Percentiles rank a stretch among this genome's conserved stretches.
Evolutionary conservation across 2,888 invertebrate species (phyloP).

Genomic region (Eilema caniola): DNA sequence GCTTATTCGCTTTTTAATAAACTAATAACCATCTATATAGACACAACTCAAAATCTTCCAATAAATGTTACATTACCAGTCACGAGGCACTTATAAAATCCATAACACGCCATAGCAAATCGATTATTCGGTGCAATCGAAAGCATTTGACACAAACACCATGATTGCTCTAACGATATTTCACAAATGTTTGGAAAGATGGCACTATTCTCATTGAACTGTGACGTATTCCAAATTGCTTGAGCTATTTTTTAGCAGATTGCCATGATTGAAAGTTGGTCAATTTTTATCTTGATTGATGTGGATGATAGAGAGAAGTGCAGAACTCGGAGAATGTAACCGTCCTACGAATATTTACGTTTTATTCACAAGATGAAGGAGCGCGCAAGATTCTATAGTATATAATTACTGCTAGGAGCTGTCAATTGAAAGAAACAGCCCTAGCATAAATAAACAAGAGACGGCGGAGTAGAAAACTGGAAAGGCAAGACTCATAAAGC

Average conservation of each 20-base stretch:
- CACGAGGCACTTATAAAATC: not conserved
- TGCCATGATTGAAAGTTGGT: not conserved
- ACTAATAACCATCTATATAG: no score
- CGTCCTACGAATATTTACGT: no score
- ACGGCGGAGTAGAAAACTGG: no score
- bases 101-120: constrained; percentile 8
- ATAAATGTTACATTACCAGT: not conserved
- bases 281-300: constrained; percentile 1
- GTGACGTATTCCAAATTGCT: not conserved
- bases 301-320: not conserved
- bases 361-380: no score
- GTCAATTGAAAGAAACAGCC: no score
- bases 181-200: constrained; percentile 9
- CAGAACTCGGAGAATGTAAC: no score
- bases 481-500: no score
- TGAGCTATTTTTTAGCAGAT: not conserved
- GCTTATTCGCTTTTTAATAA: no score
- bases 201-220: constrained; percentile 4
- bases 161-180: not conserved
- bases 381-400: no score
- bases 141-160: constrained; percentile 6
- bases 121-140: not conserved
- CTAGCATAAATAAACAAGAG: no score
- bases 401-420: no score
- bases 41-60: not conserved